Conservation (phyloP, 2,888 invertebrate species). For the Scaptomyza tumidula region DNA sequence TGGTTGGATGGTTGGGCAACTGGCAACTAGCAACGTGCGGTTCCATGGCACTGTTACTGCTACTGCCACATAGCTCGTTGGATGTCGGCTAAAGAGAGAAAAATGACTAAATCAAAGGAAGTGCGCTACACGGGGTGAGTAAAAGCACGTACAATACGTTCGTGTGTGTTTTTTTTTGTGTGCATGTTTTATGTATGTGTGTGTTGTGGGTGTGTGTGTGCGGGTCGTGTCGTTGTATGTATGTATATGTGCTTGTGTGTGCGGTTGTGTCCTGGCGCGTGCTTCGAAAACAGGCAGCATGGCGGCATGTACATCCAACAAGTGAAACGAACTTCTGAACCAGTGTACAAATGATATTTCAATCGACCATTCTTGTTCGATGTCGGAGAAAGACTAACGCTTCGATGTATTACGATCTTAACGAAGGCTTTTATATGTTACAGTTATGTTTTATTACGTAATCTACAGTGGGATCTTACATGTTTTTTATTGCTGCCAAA, state of each 20-base stretch:
- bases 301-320: constrained; percentile 51
- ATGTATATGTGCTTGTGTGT: constrained; percentile 37
- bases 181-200: constrained; percentile 10
- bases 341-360: too few relatives aligned
- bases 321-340: constrained; percentile 14
- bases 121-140: constrained; percentile 77
- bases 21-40: constrained; percentile 55
- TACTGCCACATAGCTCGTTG: constrained; percentile 61
- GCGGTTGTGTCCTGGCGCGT: constrained; percentile 72
- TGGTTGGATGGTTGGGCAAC: constrained; percentile 2
- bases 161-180: constrained; percentile 12
- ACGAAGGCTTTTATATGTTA: too few relatives aligned
- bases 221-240: constrained; percentile 46
- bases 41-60: constrained; percentile 40
- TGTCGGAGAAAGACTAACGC: too few relatives aligned
- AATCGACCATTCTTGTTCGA: too few relatives aligned
- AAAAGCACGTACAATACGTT: constrained; percentile 72
- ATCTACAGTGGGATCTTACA: too few relatives aligned
- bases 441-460: too few relatives aligned
- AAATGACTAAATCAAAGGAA: constrained; percentile 83
- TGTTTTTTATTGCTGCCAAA: too few relatives aligned
- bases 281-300: constrained; percentile 73
- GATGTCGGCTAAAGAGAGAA: constrained; percentile 79
- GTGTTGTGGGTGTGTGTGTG: constrained; percentile 26
- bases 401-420: too few relatives aligned